phyloP scores from a whole-genome alignment of 2,888 invertebrate genomes.

The Noctua pronuba region DNA sequence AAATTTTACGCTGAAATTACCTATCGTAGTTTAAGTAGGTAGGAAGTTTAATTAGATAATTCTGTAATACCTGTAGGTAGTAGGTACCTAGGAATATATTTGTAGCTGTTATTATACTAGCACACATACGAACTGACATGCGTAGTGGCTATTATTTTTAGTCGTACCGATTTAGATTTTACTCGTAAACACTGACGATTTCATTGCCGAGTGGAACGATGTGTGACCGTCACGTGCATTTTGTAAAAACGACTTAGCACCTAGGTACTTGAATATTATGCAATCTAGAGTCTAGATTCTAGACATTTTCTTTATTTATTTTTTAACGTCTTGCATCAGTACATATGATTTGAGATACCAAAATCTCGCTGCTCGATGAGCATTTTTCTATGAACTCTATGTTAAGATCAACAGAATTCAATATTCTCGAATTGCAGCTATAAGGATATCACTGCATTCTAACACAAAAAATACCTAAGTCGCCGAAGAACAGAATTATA shows the following conservation, averaged over 20 bases:
- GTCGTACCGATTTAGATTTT: slow-evolving; percentile 47
- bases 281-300: not conserved
- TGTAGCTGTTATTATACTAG: not conserved
- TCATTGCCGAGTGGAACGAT: slow-evolving; percentile 40
- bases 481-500: no score
- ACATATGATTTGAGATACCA: not conserved
- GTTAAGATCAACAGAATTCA: not conserved
- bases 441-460: no score
- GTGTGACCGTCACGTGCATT: slow-evolving; percentile 38
- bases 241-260: not conserved
- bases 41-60: no score
- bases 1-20: no score
- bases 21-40: no score
- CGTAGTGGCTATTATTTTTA: slow-evolving; percentile 52
- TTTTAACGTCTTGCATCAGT: not conserved
- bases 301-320: not conserved
- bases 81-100: no score
- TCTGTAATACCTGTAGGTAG: not conserved
- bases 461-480: no score
- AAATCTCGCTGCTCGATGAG: not conserved
- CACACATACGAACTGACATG: slow-evolving; percentile 11
- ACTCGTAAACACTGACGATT: slow-evolving; percentile 45
- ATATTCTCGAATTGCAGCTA: not conserved
- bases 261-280: not conserved
- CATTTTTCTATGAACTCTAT: not conserved